Base-by-base conservation (phyloP, 2,888 invertebrate species). In the Lasioglossum lativentre region DNA sequence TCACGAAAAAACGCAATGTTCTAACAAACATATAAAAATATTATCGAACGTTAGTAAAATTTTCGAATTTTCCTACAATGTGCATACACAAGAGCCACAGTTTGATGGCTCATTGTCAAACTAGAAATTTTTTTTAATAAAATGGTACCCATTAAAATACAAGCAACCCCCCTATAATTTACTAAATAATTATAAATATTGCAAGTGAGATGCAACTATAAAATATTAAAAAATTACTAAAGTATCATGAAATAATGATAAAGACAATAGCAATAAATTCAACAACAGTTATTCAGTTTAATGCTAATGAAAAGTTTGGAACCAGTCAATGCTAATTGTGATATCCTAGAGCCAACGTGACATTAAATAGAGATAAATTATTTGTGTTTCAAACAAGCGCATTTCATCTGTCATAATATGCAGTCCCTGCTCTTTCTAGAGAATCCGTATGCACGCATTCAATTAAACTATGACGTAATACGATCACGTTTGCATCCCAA, bases 401-500 rank as follows among this genome's bases (percentile, higher is more conserved):
- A 23, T 38, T 23, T 38, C 68, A 68, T 10, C 38, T 68, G 34
- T 38, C 23, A 38, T 68, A 68, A 68, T 23, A 38, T 23, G 10
- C 38, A 68, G 63, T 23, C 38, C 10, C 19, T 23, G 23, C 38
- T 12, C 34, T 38, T 68, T 68, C 68, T 19, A 23, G 68, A 1
- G 38, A 38, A 38, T 38, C 68, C 38, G 34, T 68, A 12, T 12
- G 23, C n/a, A n/a, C 14, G 14, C n/a, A 38, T 71, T 40, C 71
- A 71, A 40, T 71, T n/a, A 40, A 38, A 42, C 40, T 40, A 16
- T 71, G 71, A 71, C 34, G 68, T 19, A 68, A 68, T 23, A 38
- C 68, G 68, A 68, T 68, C 68, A 68, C 68, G 68, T 68, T 68
- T 68, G 68, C 68, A 68, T 42, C 38, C 19, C 38, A 52, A 38